Percentiles rank a stretch among this genome's conserved stretches.
Conservation (phyloP, 1,140 invertebrate genomes). For the Aphaenogaster ashmeadi region DNA sequence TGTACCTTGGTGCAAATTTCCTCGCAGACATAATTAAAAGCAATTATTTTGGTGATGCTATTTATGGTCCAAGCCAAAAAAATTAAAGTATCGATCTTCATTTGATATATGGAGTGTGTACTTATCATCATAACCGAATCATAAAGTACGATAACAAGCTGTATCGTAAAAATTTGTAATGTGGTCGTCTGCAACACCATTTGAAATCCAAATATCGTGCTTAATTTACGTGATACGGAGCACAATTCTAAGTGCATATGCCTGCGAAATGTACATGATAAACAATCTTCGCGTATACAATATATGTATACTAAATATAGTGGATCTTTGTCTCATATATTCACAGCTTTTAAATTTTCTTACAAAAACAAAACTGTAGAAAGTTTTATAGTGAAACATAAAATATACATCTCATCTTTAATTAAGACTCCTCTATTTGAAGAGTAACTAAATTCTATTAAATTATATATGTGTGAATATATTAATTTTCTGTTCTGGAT, state of each 20-base stretch:
- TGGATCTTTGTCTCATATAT: not conserved
- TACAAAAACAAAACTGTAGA: not conserved
- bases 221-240: conserved; percentile 2
- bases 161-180: not conserved
- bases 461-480: not conserved
- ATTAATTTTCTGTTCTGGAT: not conserved
- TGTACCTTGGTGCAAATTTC: not conserved
- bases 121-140: not conserved
- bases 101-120: not conserved
- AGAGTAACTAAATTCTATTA: not conserved
- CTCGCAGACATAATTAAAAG: conserved; percentile 7
- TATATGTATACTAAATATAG: not conserved
- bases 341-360: not conserved
- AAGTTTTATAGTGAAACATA: not conserved
- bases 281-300: not conserved
- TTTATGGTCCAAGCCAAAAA: not conserved
- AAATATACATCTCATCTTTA: not conserved
- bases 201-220: conserved; percentile 3
- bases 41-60: not conserved
- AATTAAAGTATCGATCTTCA: not conserved
- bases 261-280: not conserved
- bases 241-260: conserved; percentile 27
- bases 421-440: not conserved
- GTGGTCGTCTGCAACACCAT: not conserved
- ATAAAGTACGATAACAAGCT: not conserved